Evolutionary conservation across 2,113 vertebrate species (phyloP).

Genomic region (Salvelinus namaycush): DNA sequence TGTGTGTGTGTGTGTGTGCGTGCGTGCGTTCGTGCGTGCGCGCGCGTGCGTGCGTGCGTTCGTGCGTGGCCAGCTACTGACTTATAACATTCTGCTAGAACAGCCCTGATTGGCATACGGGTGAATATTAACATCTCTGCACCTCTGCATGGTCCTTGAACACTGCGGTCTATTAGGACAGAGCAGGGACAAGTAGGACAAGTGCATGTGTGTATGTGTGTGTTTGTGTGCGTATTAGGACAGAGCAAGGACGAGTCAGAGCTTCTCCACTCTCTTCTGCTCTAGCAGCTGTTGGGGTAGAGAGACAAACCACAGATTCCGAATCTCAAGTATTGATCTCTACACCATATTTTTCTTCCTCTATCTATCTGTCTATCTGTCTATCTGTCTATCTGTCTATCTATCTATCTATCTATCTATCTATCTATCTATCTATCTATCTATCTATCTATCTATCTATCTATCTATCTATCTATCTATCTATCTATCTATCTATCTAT

Average conservation of each 20-base stretch:
- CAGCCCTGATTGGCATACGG: constrained; percentile 26
- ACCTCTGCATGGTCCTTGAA: constrained; percentile 38
- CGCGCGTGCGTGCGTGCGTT: too few relatives aligned
- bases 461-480: too few relatives aligned
- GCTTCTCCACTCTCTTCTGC: constrained; percentile 15
- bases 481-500: too few relatives aligned
- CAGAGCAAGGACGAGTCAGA: not conserved
- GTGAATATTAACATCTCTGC: constrained; percentile 37
- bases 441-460: too few relatives aligned
- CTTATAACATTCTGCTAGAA: constrained; percentile 22
- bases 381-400: too few relatives aligned
- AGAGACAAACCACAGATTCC: constrained; percentile 29
- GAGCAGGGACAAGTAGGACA: not conserved
- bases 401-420: too few relatives aligned
- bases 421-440: too few relatives aligned
- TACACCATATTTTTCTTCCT: constrained; percentile 4
- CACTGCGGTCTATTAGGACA: constrained; percentile 27
- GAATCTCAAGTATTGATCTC: constrained; percentile 40
- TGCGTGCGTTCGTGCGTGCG: too few relatives aligned
- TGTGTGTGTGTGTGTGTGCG: too few relatives aligned
- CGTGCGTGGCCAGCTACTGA: constrained; percentile 3
- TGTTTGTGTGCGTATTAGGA: too few relatives aligned
- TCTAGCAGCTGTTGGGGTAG: not conserved
- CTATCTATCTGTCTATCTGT: not conserved
- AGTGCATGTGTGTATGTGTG: too few relatives aligned